A percentile compares a stretch with the other conserved stretches of the same genome.
These are phyloP conservation scores for Istiophorus platypterus DNA, from an alignment of 2,113 vertebrate genomes.

Conservation along the genomic window DNA sequence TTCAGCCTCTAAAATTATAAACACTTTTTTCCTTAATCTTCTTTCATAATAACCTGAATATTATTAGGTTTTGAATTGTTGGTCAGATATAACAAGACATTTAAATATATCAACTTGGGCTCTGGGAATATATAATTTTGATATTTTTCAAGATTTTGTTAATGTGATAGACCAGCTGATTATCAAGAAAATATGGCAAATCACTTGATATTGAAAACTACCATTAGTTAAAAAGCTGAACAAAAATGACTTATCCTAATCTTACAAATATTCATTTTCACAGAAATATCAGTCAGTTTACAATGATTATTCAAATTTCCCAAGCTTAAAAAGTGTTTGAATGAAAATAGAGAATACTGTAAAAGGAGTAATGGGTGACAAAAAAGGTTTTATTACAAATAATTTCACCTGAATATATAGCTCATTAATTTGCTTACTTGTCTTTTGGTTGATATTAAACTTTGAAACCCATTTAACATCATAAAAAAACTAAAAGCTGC, in stretches of 20 bases:
- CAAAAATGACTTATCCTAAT: background rate
- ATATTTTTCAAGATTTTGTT: too few relatives aligned
- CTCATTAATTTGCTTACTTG: background rate
- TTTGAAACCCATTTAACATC: background rate
- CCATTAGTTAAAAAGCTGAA: too few relatives aligned
- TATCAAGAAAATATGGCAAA: too few relatives aligned
- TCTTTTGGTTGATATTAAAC: background rate
- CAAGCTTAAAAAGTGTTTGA: background rate
- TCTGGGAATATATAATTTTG: too few relatives aligned
- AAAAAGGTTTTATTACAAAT: background rate
- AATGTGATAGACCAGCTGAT: too few relatives aligned
- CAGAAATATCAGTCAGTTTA: background rate
- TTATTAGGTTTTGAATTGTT: too few relatives aligned
- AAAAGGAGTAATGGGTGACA: background rate
- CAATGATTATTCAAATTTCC: background rate
- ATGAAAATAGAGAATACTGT: background rate
- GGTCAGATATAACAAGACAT: too few relatives aligned
- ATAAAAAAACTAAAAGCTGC: constrained; percentile 25
- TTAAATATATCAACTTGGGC: too few relatives aligned
- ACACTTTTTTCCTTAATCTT: too few relatives aligned
- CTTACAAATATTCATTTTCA: background rate
- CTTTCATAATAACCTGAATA: too few relatives aligned
- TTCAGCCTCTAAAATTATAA: too few relatives aligned
- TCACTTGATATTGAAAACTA: too few relatives aligned
- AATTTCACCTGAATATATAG: background rate